phyloP scores from a whole-genome alignment of 2,797 vertebrate species.

The Ceryle rudis region DNA sequence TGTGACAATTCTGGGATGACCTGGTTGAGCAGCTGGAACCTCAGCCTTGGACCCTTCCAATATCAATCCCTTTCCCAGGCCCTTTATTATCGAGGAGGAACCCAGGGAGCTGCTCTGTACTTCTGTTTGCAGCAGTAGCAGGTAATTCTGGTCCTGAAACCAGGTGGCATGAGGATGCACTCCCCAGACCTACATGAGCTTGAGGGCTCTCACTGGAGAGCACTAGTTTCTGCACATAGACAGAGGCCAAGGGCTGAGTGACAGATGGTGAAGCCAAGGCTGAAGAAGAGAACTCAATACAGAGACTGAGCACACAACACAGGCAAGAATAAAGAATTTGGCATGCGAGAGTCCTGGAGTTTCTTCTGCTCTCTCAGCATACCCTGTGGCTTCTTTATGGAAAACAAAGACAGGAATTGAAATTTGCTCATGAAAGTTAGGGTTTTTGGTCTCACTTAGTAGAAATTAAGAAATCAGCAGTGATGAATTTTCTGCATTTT shows the following conservation, averaged over 20 bases:
- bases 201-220: not conserved
- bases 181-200: not conserved
- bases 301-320: not conserved
- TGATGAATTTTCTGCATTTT: not conserved
- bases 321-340: not conserved
- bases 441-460: not conserved
- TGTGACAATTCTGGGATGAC: not conserved
- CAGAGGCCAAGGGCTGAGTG: not conserved
- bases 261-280: not conserved
- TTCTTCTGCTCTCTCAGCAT: not conserved
- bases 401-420: not conserved
- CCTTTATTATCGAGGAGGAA: rapidly evolving
- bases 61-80: not conserved
- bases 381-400: not conserved
- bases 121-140: not conserved
- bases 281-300: rapidly evolving
- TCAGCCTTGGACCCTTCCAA: not conserved
- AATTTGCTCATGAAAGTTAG: not conserved
- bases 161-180: not conserved
- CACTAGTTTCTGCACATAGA: not conserved
- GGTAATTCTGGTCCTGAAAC: not conserved
- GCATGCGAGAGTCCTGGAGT: not conserved
- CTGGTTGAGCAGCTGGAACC: not conserved
- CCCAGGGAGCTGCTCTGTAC: not conserved
- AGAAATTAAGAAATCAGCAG: not conserved